Evolutionary conservation across 1,140 invertebrate species (phyloP), one percentile per base, ranked within the genome.

Genomic region (Neodiprion fabricii): DNA sequence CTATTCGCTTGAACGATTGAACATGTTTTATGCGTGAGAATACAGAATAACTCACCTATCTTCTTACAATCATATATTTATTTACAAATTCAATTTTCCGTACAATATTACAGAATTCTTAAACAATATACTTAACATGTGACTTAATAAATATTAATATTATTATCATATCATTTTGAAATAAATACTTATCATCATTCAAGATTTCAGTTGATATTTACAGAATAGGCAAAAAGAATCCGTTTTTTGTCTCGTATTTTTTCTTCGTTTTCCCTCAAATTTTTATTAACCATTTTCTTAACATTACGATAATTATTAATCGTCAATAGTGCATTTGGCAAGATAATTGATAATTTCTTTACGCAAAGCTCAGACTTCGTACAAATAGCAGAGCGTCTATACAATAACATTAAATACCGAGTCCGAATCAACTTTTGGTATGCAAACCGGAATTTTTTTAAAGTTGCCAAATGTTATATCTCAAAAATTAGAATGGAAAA

Each of bases 121-220:
- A 48, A 76, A 74, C 53, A 72, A 73, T 50, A 74, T 74, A 72
- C 77, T 77, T 74, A 78, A 70, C 49, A 77, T 76, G 74, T 50
- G 68, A 75, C 75, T 80, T 80, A 83, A 84, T 84, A 84, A 84
- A 84, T 84, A 84, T 83, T 79, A 79, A 77, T 81, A 82, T 83
- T 80, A 81, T 79, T 79, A 79, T 79, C 71, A 74, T 82, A 80
- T 74, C 70, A 67, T 76, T 78, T 76, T 76, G 77, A 81, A 83
- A 84, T 83, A 84, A 83, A 83, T 84, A 83, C 75, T 73, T 65
- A 78, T 78, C 74, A 53, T 77, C 73, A 71, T 72, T 70, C 50
- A 73, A 72, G 68, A 72, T n/a, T 75, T 73, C 50, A 74, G 74
- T 75, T 72, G 73, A 48, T 49, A 50, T 48, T 28, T 74, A 68